Base-by-base conservation (phyloP, 2,113 vertebrate genomes). In the Ceyx margarethae region DNA sequence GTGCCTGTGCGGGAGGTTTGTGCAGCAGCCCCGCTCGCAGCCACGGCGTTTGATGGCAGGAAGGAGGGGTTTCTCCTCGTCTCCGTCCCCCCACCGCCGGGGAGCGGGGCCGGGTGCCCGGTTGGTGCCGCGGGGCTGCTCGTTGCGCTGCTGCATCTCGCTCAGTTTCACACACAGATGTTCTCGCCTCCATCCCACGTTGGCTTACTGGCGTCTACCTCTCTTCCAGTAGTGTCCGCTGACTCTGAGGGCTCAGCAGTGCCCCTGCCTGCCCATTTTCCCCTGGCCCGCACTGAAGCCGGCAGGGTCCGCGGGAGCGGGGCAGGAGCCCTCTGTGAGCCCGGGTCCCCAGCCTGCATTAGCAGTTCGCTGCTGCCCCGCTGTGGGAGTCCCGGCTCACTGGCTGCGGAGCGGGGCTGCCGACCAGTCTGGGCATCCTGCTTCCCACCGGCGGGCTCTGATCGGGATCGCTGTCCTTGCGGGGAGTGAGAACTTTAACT, bases 341-440 rank as follows among this genome's bases (percentile, higher is more conserved):
- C 15, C 0, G 0, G 42, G 20, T 20, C 53, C 33, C n/a, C 0
- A 3, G 9, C 4, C 71, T 8, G 22, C 11, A n/a, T 51, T 40
- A 19, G 22, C 71, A 51, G 67, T 43, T 65, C 65, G 21, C 58
- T 60, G 73, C 76, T 93, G 88, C 90, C 86, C 50, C 7, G 28
- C 54, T 77, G 91, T 77, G 90, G 80, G 64, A 67, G 26, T 67
- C 71, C 18, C 0, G 0, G 20, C 22, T 74, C 48, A 46, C 77
- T 1, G 22, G 33, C 85, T 43, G 40, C 31, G 1, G 17, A 25
- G 65, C 17, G 1, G 1, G 45, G 45, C 45, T 45, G 33, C 26
- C 13, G 1, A 2, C 29, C 3, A 0, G 10, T 42, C 26, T 2
- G 7, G 25, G 37, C 43, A 23, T 37, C 68, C 21, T 0, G 0